Base-by-base conservation (phyloP, 1,140 invertebrate species). In the Euwallacea similis region DNA sequence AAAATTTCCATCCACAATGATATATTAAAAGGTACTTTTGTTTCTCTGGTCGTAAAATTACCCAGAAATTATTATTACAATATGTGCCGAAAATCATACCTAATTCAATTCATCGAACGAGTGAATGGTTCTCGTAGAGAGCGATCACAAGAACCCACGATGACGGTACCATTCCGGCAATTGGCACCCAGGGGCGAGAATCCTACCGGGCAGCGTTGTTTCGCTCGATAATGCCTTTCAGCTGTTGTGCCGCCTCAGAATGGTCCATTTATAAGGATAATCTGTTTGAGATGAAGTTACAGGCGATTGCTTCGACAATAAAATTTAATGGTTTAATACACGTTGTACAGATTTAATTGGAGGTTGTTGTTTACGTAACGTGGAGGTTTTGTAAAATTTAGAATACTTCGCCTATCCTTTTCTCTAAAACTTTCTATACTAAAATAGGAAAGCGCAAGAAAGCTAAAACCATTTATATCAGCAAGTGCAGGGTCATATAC, bases 261-360 rank as follows among this genome's bases (percentile, higher is more conserved):
- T 43, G 13, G 56, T n/a, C 55, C 66, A 68, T 68, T 68, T 68
- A 68, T 68, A 68, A 68, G 66, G 66, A 68, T 68, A 68, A 68
- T 68, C 56, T 46, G 53, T 68, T 60, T 33, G 56, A 68, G 66
- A 68, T 68, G 66, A 60, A 68, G 66, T 59, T 68, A 60, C 15
- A 68, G 44, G 16, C 66, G 55, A 68, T 66, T 55, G 50, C 11
- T 15, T 58, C 53, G 53, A 56, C 64, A 66, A 66, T 68, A 68
- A 68, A 68, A 68, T 68, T 68, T 60, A 68, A 68, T 68, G 66
- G 66, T 68, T 68, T 68, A 68, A 68, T 68, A 68, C 43, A 47
- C 56, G 60, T 65, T 65, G 54, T 33, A 54, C 41, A 2, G 63
- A 47, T 65, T 65, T 65, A 65, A 65, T 65, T 65, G 16, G 47